Evolutionary conservation across 2,797 vertebrate species (phyloP), one percentile per base, ranked within the genome.

Genomic region (Urosaurus nigricauda): DNA sequence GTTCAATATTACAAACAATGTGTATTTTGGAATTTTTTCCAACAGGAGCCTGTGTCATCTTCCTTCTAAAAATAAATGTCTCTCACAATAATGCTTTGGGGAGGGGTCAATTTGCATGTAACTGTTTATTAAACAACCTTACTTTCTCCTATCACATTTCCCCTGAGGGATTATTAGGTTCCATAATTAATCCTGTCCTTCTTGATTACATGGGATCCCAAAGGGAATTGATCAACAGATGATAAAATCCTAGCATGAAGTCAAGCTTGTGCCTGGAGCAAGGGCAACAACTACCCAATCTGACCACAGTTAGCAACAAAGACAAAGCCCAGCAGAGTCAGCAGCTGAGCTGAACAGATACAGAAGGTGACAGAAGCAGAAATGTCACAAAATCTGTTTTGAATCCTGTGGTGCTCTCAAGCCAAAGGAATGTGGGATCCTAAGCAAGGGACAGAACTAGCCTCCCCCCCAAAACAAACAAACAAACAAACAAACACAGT

Each of bases 181-280:
- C 70, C 78, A 81, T 74, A 43, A 82, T 87, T 75, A 90, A 90
- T 85, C 26, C 75, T 85, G 12, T 56, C 85, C 26, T 89, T 91
- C 71, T 74, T 86, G 73, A 43, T 80, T 75, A 56, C 26, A 68
- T 35, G 47, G 35, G 58, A 24, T 5, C 12, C 43, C 83, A 75
- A 77, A 88, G 71, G 8, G 14, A 91, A 65, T 32, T 26, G 83
- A 84, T 84, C 68, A 63, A 68, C 40, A 89, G 75, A 86, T 85
- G 82, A 91, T 80, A 74, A 87, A 89, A 77, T 53, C 90, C 75
- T 85, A 78, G 8, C 13, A 53, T 0, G 2, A 37, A 78, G 7
- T 68, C 47, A 89, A 43, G 43, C 53, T 40, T 86, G 1, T n/a
- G 70, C 88, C 40, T 85, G 3, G 21, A 70, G 35, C 84, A 90